Conservation (phyloP, 2,113 vertebrate species). For the Myotis davidii region DNA sequence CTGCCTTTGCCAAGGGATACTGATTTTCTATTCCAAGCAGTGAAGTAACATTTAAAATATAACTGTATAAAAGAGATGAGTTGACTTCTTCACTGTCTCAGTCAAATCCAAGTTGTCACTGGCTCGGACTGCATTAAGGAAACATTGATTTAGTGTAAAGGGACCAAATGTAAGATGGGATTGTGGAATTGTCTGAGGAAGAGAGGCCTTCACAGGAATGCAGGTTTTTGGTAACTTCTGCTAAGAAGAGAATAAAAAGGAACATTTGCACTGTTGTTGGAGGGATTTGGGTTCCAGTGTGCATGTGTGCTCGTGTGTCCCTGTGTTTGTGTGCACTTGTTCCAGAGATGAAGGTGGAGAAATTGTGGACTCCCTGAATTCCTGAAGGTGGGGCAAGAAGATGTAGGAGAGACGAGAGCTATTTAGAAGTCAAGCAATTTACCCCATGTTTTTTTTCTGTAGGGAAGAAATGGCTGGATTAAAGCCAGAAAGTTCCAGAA, state of each 20-base stretch:
- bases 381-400: neutral
- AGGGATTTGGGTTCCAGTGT: neutral
- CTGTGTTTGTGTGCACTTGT: neutral
- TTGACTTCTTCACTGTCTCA: neutral
- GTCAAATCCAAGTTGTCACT: neutral
- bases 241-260: neutral
- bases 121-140: neutral
- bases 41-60: conserved; percentile 14
- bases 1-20: neutral
- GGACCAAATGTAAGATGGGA: neutral
- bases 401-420: neutral
- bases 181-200: neutral
- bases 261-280: neutral
- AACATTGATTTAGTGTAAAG: neutral
- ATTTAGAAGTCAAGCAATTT: neutral
- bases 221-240: neutral
- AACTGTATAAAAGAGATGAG: neutral
- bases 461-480: neutral
- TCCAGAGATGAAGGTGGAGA: neutral
- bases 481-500: conserved; percentile 18
- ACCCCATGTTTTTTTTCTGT: neutral
- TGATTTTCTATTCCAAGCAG: neutral
- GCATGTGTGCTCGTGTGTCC: neutral
- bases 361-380: neutral
- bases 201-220: neutral